Percentiles rank a stretch among this genome's conserved stretches.
Evolutionary conservation across 1,140 invertebrate species (phyloP).

Genomic region (Hyposmocoma kahamanoa): DNA sequence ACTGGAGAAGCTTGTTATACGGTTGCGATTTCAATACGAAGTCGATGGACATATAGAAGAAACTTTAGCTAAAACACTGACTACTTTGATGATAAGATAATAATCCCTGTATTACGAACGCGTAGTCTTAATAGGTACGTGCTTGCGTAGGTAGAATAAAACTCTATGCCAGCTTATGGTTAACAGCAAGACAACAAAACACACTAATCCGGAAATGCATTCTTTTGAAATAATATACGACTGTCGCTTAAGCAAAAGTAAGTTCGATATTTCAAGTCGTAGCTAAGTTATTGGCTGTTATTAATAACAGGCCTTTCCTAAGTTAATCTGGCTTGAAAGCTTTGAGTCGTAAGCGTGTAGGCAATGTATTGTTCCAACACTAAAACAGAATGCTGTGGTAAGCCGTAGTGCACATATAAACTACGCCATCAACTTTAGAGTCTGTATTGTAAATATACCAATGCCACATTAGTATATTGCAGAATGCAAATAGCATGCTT

Average conservation of each 20-base stretch:
- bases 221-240: slow-evolving; percentile 61
- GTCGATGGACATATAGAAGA: no score
- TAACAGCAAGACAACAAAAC: no score
- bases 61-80: no score
- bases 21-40: no score
- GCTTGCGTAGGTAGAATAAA: no score
- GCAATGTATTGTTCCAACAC: slow-evolving; percentile 54
- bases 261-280: slow-evolving; percentile 65
- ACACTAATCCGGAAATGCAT: slow-evolving; percentile 63
- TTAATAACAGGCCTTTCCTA: slow-evolving; percentile 67
- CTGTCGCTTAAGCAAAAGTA: slow-evolving; percentile 67
- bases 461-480: no score
- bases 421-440: not conserved
- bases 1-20: no score
- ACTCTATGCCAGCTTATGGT: no score
- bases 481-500: no score
- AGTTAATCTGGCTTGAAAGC: slow-evolving; percentile 70
- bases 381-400: slow-evolving; percentile 41
- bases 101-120: no score
- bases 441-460: not conserved
- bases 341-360: slow-evolving; percentile 55
- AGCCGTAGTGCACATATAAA: not conserved
- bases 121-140: no score
- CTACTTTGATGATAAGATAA: no score
- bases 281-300: slow-evolving; percentile 69